Percentiles rank a stretch among this genome's conserved stretches.
Evolutionary conservation across 2,113 vertebrate species (phyloP).

Genomic region (Dipodomys spectabilis): DNA sequence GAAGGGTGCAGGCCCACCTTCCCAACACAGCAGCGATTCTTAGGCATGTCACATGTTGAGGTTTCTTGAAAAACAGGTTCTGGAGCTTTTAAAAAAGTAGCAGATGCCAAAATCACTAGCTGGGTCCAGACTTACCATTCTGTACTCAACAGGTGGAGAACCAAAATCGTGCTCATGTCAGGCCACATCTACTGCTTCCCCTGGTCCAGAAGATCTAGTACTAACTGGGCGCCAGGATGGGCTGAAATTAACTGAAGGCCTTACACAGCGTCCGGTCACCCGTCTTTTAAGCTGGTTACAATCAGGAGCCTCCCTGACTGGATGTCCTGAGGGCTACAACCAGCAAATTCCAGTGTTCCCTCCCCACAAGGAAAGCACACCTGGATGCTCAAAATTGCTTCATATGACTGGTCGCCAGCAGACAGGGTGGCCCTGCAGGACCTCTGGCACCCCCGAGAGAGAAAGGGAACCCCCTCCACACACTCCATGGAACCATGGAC

Average conservation of each 20-base stretch:
- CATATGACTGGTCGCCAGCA: background rate
- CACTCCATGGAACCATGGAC: background rate
- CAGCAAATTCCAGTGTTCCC: background rate
- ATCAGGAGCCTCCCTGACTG: background rate
- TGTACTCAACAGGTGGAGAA: background rate
- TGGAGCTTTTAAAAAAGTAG: background rate
- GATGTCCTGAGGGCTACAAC: no score
- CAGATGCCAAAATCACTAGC: no score
- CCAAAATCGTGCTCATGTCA: background rate
- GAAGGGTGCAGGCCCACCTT: no score
- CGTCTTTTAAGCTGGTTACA: background rate
- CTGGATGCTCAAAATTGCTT: fast-evolving
- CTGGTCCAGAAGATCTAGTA: background rate
- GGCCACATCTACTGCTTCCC: background rate
- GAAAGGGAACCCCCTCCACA: background rate
- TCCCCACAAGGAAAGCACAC: background rate
- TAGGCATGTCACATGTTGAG: no score
- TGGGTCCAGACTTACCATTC: background rate
- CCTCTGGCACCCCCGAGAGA: no score
- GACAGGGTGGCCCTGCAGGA: no score
- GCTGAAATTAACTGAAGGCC: background rate
- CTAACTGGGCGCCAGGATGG: no score
- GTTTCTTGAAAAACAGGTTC: background rate
- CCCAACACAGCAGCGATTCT: no score
- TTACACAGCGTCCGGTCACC: background rate